Conservation (phyloP, 2,113 vertebrate species). For the Brachypodius melanocephalos region DNA sequence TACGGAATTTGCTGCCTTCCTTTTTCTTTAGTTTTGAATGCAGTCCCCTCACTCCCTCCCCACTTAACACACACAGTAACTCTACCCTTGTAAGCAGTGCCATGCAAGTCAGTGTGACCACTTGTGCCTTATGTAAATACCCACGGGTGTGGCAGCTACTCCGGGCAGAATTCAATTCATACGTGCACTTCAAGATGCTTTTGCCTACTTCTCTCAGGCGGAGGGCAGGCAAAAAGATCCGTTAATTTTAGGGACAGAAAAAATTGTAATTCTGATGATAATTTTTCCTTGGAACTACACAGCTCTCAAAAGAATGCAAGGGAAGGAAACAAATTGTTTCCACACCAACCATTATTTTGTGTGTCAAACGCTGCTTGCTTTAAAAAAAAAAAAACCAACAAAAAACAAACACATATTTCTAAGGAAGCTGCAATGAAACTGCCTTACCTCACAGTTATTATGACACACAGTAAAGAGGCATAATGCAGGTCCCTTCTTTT, state of each 20-base stretch:
- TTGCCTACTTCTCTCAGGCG: background rate
- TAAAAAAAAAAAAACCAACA: background rate
- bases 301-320: background rate
- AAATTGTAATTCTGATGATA: background rate
- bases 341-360: background rate
- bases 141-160: background rate
- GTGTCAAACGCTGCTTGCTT: background rate
- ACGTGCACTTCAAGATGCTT: background rate
- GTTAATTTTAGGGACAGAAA: background rate
- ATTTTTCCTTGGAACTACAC: background rate
- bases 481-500: background rate
- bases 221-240: background rate
- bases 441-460: background rate
- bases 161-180: background rate
- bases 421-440: constrained; percentile 42
- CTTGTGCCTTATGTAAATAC: background rate
- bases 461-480: background rate
- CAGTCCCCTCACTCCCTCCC: background rate
- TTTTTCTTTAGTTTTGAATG: background rate
- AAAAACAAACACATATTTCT: background rate
- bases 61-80: background rate
- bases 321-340: background rate
- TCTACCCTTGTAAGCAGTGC: background rate
- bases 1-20: background rate
- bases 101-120: background rate